A percentile compares a stretch with the other conserved stretches of the same genome.
phyloP scores from a whole-genome alignment of 2,888 invertebrate species.

The Julus scandinavius region DNA sequence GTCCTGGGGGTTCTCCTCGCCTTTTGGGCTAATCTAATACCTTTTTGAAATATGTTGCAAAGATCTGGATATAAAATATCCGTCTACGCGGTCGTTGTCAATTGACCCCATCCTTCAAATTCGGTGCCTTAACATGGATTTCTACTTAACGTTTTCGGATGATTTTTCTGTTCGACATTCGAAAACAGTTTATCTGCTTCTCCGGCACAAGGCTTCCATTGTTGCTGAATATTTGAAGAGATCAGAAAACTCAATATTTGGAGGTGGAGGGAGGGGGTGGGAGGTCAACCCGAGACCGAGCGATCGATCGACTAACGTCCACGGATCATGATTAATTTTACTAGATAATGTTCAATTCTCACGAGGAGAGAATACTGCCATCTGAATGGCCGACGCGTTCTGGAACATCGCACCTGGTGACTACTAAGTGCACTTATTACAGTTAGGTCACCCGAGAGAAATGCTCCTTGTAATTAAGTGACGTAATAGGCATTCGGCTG shows the following conservation, averaged over 20 bases:
- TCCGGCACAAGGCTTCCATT: not conserved
- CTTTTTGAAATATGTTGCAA: constrained; percentile 21
- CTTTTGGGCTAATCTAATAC: not conserved
- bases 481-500: not conserved
- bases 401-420: not conserved
- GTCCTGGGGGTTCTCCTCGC: not conserved
- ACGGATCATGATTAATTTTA: constrained; percentile 1
- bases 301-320: not conserved
- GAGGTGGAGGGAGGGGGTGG: not conserved
- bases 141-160: constrained; percentile 20
- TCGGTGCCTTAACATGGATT: constrained; percentile 4
- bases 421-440: not conserved
- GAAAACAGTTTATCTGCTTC: constrained; percentile 13
- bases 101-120: constrained; percentile 21
- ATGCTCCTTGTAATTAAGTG: not conserved
- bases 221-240: constrained; percentile 27
- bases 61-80: constrained; percentile 33
- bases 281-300: not conserved
- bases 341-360: not conserved
- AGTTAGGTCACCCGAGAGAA: not conserved
- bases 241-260: constrained; percentile 33
- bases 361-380: not conserved
- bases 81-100: not conserved
- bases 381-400: not conserved
- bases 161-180: constrained; percentile 27